These are phyloP conservation scores for Biston betularia DNA, from an alignment of 2,888 invertebrate species.

Conservation along the genomic window DNA sequence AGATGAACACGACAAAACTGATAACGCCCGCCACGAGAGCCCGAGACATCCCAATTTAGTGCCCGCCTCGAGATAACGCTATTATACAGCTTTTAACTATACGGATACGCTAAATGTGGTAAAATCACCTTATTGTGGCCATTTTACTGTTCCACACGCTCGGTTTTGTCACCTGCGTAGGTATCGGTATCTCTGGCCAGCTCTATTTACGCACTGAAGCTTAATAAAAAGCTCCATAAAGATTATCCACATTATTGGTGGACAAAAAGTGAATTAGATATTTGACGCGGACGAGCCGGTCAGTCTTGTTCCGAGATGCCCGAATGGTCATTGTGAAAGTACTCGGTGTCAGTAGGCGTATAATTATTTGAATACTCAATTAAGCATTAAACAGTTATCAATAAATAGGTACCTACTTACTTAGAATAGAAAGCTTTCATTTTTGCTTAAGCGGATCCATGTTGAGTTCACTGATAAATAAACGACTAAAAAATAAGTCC, in stretches of 20 bases:
- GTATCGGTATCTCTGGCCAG: slow-evolving; percentile 59
- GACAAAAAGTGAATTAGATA: slow-evolving; percentile 39
- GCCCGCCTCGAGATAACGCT: slow-evolving; percentile 82
- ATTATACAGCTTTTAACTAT: slow-evolving; percentile 86
- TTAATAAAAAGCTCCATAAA: slow-evolving; percentile 41
- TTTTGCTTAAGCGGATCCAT: neutral
- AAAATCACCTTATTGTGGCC: slow-evolving; percentile 74
- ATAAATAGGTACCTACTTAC: neutral
- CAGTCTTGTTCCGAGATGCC: slow-evolving; percentile 29
- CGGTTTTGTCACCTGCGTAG: slow-evolving; percentile 44
- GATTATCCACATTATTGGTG: slow-evolving; percentile 41
- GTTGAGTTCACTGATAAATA: no score
- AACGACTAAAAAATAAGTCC: no score
- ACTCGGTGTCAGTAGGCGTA: slow-evolving; percentile 30
- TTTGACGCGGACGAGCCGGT: slow-evolving; percentile 33
- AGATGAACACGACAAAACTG: slow-evolving; percentile 85
- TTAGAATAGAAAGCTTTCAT: slow-evolving; percentile 9
- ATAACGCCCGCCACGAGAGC: slow-evolving; percentile 74
- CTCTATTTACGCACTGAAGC: slow-evolving; percentile 38
- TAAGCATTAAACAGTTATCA: slow-evolving; percentile 27
- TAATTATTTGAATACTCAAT: slow-evolving; percentile 21
- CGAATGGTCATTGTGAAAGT: slow-evolving; percentile 39
- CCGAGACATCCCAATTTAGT: slow-evolving; percentile 85
- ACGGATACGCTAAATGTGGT: slow-evolving; percentile 84
- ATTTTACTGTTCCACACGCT: slow-evolving; percentile 31